These are phyloP conservation scores for Camelus bactrianus DNA, from an alignment of 2,113 vertebrate genomes.

Conservation along the genomic window DNA sequence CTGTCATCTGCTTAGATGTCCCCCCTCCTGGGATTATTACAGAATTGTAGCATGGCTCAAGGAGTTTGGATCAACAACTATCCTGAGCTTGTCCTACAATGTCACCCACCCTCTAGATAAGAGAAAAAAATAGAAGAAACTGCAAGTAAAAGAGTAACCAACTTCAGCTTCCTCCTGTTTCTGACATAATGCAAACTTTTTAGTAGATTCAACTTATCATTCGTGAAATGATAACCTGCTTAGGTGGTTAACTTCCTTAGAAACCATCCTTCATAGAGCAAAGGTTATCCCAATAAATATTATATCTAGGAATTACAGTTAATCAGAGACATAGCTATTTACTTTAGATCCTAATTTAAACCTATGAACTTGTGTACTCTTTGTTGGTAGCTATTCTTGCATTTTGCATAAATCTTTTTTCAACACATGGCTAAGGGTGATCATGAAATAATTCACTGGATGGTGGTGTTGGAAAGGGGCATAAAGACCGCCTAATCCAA, in stretches of 20 bases:
- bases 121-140: not conserved
- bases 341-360: not conserved
- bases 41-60: not conserved
- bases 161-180: not conserved
- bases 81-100: not conserved
- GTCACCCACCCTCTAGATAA: not conserved
- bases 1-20: not conserved
- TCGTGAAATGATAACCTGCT: constrained; percentile 17
- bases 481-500: constrained; percentile 17
- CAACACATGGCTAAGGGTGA: constrained; percentile 7
- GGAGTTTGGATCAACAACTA: not conserved
- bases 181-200: not conserved
- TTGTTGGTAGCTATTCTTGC: constrained; percentile 33
- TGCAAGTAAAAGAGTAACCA: not conserved
- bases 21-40: not conserved
- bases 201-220: not conserved
- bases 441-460: constrained; percentile 49
- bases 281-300: not conserved
- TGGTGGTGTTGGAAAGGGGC: constrained; percentile 14
- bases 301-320: not conserved
- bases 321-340: not conserved
- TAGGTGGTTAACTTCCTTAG: not conserved
- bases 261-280: not conserved
- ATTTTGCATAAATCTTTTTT: not conserved
- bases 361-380: not conserved